A percentile compares a stretch with the other conserved stretches of the same genome.
These are phyloP conservation scores for Penelope pileata DNA, from an alignment of 2,113 vertebrate species.

Conservation along the genomic window DNA sequence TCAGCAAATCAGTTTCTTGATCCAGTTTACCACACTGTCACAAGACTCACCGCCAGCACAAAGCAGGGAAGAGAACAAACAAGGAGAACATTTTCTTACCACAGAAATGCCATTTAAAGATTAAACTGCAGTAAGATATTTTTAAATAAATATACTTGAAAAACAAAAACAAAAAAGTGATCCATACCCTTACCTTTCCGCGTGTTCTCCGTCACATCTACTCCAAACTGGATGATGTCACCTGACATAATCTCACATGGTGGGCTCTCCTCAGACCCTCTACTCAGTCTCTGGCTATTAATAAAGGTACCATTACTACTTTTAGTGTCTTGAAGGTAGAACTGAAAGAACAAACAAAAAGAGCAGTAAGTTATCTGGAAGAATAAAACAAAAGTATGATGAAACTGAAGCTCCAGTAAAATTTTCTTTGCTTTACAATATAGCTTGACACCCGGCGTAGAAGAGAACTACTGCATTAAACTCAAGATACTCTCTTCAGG, in stretches of 20 bases:
- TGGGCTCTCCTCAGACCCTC: slow-evolving; percentile 97
- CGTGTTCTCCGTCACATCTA: slow-evolving; percentile 99
- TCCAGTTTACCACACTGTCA: neutral
- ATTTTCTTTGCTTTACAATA: neutral
- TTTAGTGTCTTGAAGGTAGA: slow-evolving; percentile 99
- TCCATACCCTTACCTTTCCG: slow-evolving; percentile 91
- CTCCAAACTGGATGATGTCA: slow-evolving; percentile 98
- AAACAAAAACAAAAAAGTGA: neutral
- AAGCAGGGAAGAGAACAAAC: neutral
- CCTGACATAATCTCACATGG: slow-evolving; percentile 98
- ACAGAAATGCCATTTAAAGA: neutral
- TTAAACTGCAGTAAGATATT: neutral
- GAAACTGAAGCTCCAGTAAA: neutral
- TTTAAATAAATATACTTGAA: neutral
- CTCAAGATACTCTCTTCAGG: neutral
- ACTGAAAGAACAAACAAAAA: slow-evolving; percentile 79
- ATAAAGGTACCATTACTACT: slow-evolving; percentile 99
- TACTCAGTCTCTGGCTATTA: slow-evolving; percentile 98
- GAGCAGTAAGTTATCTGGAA: neutral
- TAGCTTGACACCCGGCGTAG: neutral
- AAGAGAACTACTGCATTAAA: neutral
- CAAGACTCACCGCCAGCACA: neutral
- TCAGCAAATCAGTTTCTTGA: neutral
- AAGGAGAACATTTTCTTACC: neutral
- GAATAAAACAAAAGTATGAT: neutral